phyloP scores from a whole-genome alignment of 2,797 vertebrate genomes.

The Uromys caudimaculatus region DNA sequence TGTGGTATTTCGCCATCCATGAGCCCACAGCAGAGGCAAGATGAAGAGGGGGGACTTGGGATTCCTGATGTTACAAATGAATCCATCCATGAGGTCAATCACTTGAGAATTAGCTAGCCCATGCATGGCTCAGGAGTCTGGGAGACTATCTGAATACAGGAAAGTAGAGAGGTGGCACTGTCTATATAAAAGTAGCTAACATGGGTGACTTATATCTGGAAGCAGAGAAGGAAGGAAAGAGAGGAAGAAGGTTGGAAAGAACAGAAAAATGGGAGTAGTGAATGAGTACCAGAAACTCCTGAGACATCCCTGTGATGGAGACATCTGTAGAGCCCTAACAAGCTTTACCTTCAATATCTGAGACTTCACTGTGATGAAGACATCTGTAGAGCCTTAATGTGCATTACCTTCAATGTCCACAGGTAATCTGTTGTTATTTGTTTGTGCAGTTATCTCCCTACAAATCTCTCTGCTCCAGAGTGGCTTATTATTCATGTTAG shows the following conservation, averaged over 20 bases:
- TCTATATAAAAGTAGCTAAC: neutral
- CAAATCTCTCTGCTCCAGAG: neutral
- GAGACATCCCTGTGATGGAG: neutral
- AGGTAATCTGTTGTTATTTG: neutral
- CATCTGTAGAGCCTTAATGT: neutral
- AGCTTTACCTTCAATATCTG: neutral
- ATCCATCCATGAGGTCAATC: accelerated
- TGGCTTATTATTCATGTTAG: neutral
- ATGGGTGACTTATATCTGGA: accelerated
- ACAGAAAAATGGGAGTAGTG: neutral
- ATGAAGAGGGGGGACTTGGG: no score
- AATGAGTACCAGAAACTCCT: neutral
- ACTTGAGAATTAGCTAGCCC: accelerated
- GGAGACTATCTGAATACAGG: no score
- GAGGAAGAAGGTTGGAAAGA: neutral
- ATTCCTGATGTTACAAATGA: neutral
- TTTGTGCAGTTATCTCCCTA: neutral
- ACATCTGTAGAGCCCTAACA: neutral
- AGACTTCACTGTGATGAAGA: neutral
- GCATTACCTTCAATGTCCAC: neutral
- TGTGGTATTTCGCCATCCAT: neutral
- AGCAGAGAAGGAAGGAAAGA: neutral
- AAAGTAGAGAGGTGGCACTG: neutral
- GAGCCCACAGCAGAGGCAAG: neutral
- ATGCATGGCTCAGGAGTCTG: neutral